These are phyloP conservation scores for Drosophila lutescens DNA, from an alignment of 2,888 invertebrate species.

Conservation along the genomic window DNA sequence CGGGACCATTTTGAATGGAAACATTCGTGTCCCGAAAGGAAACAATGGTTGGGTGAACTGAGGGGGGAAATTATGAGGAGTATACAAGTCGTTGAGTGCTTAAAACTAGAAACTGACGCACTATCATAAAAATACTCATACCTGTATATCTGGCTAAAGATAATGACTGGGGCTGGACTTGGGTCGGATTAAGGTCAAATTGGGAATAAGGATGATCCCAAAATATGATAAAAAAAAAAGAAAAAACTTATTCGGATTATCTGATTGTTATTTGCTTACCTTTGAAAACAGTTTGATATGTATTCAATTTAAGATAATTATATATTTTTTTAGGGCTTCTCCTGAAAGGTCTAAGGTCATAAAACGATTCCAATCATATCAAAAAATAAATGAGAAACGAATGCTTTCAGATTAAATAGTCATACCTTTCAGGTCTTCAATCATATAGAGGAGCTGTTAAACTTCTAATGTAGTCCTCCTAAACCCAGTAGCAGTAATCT, in stretches of 20 bases:
- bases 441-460: not conserved
- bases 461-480: not conserved
- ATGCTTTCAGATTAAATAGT: not conserved
- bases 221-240: conserved; percentile 8
- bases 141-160: conserved; percentile 2
- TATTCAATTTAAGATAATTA: not conserved
- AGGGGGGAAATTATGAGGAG: conserved; percentile 13
- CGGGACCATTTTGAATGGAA: conserved; percentile 12
- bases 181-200: conserved; percentile 47
- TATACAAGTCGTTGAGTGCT: conserved; percentile 24
- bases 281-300: not conserved
- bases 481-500: conserved; percentile 5
- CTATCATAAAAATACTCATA: conserved; percentile 31
- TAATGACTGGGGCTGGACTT: conserved; percentile 37
- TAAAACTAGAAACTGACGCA: conserved; percentile 35
- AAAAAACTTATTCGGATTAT: not conserved
- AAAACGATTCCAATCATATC: not conserved
- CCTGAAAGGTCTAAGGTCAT: conserved; percentile 2
- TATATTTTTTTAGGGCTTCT: not conserved
- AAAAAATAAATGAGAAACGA: not conserved
- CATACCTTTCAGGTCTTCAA: not conserved
- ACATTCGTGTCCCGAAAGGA: conserved; percentile 31
- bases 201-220: conserved; percentile 19
- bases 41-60: conserved; percentile 18
- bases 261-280: too few species aligned